A percentile compares a stretch with the other conserved stretches of the same genome.
Conservation (phyloP, 2,797 vertebrate genomes). For the Acomys russatus region DNA sequence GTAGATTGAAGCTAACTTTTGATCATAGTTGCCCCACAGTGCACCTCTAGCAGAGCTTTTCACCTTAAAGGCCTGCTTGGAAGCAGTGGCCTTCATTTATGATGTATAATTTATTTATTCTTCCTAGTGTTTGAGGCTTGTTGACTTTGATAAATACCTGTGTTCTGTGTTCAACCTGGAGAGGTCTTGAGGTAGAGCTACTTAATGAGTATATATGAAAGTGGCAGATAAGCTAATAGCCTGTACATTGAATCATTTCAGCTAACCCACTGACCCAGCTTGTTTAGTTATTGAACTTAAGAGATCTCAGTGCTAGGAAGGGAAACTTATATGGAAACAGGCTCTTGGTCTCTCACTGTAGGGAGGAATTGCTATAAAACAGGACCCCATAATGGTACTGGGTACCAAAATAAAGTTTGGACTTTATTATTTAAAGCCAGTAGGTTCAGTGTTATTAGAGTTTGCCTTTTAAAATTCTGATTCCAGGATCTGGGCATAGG, state of each 20-base stretch:
- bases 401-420: background rate
- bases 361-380: constrained; percentile 35
- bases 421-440: background rate
- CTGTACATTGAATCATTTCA: background rate
- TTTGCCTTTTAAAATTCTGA: background rate
- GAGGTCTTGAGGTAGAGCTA: constrained; percentile 54
- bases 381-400: background rate
- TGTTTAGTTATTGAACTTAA: constrained; percentile 1
- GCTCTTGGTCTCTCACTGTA: constrained; percentile 3
- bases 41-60: constrained; percentile 46
- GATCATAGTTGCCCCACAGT: background rate
- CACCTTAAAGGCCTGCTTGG: constrained; percentile 70
- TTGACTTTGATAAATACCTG: constrained; percentile 81
- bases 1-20: constrained; percentile 48
- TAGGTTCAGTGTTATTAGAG: background rate
- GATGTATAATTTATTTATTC: constrained; percentile 83
- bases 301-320: background rate
- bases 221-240: background rate
- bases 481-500: background rate
- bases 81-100: constrained; percentile 70
- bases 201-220: constrained; percentile 38
- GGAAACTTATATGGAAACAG: constrained; percentile 34
- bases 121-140: constrained; percentile 73
- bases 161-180: constrained; percentile 73
- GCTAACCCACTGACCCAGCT: constrained; percentile 21